Conservation (phyloP, 2,888 invertebrate genomes). For the Frankliniella fusca region DNA sequence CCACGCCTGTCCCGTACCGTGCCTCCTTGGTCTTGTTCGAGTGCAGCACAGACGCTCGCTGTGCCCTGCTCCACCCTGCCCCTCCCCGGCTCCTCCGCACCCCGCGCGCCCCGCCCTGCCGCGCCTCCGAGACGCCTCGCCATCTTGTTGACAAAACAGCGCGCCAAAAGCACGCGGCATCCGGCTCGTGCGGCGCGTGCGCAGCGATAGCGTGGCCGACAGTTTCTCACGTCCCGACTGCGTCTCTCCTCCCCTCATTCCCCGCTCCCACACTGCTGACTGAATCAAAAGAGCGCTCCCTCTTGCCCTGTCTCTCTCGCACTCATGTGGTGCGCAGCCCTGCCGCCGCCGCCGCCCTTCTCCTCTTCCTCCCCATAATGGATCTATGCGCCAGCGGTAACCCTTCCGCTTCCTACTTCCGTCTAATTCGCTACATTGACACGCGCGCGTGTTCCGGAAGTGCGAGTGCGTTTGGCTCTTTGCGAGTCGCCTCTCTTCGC, state of each 20-base stretch:
- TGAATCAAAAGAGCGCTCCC: too few species aligned
- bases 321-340: too few species aligned
- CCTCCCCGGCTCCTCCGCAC: not conserved
- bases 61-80: not conserved
- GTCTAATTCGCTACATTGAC: not conserved
- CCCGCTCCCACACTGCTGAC: not conserved
- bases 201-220: not conserved
- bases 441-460: not conserved
- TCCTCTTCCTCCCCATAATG: not conserved
- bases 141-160: constrained; percentile 11
- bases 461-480: not conserved
- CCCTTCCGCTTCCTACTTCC: not conserved
- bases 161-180: not conserved
- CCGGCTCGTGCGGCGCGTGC: not conserved
- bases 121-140: not conserved
- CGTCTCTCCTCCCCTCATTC: not conserved
- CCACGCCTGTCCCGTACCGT: too few species aligned
- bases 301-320: not conserved
- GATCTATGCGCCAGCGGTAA: too few species aligned
- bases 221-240: constrained; percentile 5
- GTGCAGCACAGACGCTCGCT: too few species aligned
- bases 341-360: not conserved
- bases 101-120: not conserved
- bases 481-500: not conserved
- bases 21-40: too few species aligned